Base-by-base conservation (phyloP, 2,797 vertebrate species). In the Momotus momota region DNA sequence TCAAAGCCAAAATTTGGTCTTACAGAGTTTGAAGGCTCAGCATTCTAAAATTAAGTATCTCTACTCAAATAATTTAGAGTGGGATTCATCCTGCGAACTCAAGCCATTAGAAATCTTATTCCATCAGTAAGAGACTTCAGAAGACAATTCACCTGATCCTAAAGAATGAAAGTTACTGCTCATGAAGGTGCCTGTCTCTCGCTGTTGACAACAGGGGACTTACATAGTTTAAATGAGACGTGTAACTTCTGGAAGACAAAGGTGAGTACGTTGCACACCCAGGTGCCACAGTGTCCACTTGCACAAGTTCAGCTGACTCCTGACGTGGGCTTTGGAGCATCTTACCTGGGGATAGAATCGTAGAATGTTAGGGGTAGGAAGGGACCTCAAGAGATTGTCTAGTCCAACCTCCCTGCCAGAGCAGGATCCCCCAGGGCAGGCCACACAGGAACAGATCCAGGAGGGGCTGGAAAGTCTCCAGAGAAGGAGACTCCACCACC, bases 181-280 rank as follows among this genome's bases (percentile, higher is more conserved):
- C 41, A 5, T 46, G 2, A 20, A 31, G 31, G 26, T 38, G 67
- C 43, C 25, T 19, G n/a, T 23, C 66, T 79, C 45, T 58, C 25
- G 2, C 35, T 75, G 27, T 13, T 67, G 62, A 4, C 49, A 13
- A 2, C 40, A 87, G 58, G 43, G 19, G 31, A 29, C 65, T 77
- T 21, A 8, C 19, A 21, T 60, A 1, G 23, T 29, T 52, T 11
- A 43, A 66, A 29, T 9, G 66, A 55, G 48, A 29, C 2, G 2
- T 0, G 0, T 25, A 29, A 45, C 75, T 61, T 29, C 12, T 10
- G 4, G 49, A 46, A 31, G 25, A 6, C 20, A 6, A 25, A 88
- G 90, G 85, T 84, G 21, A 74, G 81, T 11, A 2, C 0, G 0
- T 8, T 43, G 52, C 52, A 10, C 48, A 16, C 25, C 14, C 11